A percentile compares a stretch with the other conserved stretches of the same genome.
These are phyloP conservation scores for Upupa epops DNA, from an alignment of 2,113 vertebrate genomes.

Conservation along the genomic window DNA sequence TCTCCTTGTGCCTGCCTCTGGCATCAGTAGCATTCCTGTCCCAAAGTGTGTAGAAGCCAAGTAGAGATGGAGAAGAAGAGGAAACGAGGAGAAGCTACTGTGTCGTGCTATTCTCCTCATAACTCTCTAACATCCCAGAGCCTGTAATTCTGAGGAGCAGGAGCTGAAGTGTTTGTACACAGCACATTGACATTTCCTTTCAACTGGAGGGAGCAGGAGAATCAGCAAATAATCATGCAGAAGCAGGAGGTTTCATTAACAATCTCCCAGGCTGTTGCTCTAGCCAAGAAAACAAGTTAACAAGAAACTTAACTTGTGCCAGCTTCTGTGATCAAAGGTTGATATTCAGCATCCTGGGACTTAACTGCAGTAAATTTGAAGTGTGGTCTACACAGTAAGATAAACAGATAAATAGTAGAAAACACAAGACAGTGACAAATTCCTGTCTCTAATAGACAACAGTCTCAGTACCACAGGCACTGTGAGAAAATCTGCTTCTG, in stretches of 20 bases:
- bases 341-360: neutral
- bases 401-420: too few relatives aligned
- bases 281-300: neutral
- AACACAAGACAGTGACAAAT: neutral
- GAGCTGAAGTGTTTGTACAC: neutral
- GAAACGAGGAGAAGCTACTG: neutral
- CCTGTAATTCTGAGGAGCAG: neutral
- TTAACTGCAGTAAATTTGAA: neutral
- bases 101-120: fast-evolving
- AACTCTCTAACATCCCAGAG: neutral
- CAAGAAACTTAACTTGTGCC: neutral
- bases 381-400: neutral
- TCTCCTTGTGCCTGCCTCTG: neutral
- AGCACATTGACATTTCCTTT: neutral
- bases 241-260: neutral
- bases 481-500: neutral
- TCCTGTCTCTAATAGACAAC: neutral
- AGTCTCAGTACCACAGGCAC: neutral
- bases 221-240: neutral
- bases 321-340: neutral
- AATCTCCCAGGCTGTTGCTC: neutral
- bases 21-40: neutral
- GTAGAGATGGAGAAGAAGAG: neutral
- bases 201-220: neutral
- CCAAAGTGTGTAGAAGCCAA: neutral